These are phyloP conservation scores for Abramis brama DNA, from an alignment of 2,113 vertebrate species.

Conservation along the genomic window DNA sequence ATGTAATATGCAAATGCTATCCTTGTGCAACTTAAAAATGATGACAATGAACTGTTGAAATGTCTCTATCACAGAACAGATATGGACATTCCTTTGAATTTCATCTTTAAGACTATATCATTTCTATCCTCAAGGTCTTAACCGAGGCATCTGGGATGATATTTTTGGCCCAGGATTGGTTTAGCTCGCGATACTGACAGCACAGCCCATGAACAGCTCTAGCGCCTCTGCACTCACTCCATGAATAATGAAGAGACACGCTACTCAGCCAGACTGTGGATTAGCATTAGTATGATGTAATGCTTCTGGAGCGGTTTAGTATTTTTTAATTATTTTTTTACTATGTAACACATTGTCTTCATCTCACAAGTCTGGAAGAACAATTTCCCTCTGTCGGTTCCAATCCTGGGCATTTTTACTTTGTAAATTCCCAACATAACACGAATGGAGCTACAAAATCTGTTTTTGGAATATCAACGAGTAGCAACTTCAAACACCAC, in stretches of 20 bases:
- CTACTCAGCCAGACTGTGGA: slow-evolving; percentile 40
- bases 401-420: neutral
- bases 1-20: neutral
- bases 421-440: slow-evolving; percentile 1
- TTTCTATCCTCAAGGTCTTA: slow-evolving; percentile 27
- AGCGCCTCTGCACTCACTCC: slow-evolving; percentile 39
- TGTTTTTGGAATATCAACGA: neutral
- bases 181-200: slow-evolving; percentile 33
- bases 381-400: neutral
- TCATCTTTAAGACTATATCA: neutral
- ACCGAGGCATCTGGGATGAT: slow-evolving; percentile 16
- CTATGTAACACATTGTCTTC: slow-evolving; percentile 12
- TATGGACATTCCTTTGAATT: neutral
- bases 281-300: slow-evolving; percentile 51
- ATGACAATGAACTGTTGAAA: neutral
- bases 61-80: neutral
- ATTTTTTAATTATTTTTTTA: neutral
- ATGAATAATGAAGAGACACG: slow-evolving; percentile 53
- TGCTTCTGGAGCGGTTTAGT: slow-evolving; percentile 7
- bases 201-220: slow-evolving; percentile 31
- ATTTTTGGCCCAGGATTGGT: slow-evolving; percentile 25
- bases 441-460: neutral
- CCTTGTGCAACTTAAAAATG: neutral
- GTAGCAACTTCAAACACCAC: neutral
- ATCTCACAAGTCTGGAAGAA: neutral